A percentile compares a stretch with the other conserved stretches of the same genome.
Conservation (phyloP, 2,888 invertebrate species). For the Agrochola lychnidis region DNA sequence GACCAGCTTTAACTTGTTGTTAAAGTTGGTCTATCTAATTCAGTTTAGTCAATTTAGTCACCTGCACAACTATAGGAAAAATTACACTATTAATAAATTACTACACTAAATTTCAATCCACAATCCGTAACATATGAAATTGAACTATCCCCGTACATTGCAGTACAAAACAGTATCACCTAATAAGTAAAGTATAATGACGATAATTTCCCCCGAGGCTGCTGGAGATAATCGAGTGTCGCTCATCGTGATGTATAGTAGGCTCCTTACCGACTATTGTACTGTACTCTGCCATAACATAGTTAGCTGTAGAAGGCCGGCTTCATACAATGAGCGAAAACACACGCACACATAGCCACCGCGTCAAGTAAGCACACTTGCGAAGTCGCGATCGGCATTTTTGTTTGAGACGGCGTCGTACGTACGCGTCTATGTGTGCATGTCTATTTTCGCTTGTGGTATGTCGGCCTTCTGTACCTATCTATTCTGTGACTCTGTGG, state of each 20-base stretch:
- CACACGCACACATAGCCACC: not conserved
- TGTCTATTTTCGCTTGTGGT: not conserved
- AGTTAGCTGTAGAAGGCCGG: not conserved
- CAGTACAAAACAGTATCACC: slow-evolving; percentile 16
- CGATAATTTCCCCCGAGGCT: slow-evolving; percentile 46
- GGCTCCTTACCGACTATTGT: slow-evolving; percentile 9
- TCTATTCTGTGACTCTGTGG: not conserved
- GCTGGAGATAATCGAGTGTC: slow-evolving; percentile 47
- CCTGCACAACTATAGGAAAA: not conserved
- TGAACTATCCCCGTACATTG: not conserved
- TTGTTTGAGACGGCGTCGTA: not conserved
- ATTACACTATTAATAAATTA: not conserved
- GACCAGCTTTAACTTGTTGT: not conserved
- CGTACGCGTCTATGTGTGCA: not conserved
- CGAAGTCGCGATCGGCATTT: too few relatives aligned
- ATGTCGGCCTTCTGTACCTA: not conserved
- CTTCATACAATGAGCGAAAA: not conserved
- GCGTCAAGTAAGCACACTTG: not conserved
- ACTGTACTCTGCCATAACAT: not conserved
- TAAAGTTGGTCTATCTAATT: too few relatives aligned
- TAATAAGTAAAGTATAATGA: slow-evolving; percentile 52
- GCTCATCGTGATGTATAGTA: slow-evolving; percentile 47
- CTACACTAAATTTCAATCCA: not conserved
- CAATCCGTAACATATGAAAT: not conserved
- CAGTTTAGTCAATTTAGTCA: too few relatives aligned